Base-by-base conservation (phyloP, 2,113 vertebrate genomes). In the Erythrolamprus reginae region DNA sequence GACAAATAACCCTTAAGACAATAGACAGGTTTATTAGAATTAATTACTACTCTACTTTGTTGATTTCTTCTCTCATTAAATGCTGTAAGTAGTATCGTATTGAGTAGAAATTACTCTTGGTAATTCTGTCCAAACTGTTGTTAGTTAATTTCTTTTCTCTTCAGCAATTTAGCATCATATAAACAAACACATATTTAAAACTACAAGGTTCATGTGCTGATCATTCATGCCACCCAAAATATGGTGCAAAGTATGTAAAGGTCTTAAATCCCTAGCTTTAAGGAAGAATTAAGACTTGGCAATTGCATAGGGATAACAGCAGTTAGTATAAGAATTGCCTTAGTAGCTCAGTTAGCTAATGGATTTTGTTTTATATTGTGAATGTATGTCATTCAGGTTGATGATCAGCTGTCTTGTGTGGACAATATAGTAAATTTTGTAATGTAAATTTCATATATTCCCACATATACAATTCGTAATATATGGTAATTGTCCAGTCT, bases 11-110 rank as follows among this genome's bases (percentile, higher is more conserved):
- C 70, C 55, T 92, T 85, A 88, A 88, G 77, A 88, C 48, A 70
- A 90, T 50, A 90, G 88, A 88, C 87, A 85, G 33, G 38, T 92
- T 85, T 92, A 92, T 92, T 88, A 88, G 89, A 90, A 92, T 92
- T 92, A 92, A 92, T 92, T 90, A 90, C 56, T 88, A 50, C 56
- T 90, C 86, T 90, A 42, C 65, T 56, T 88, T 55, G 84, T 88
- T 92, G 53, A 90, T 88, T 92, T 88, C 53, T 89, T 92, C n/a
- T 28, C 84, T 26, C 9, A 45, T 53, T 83, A 92, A 58, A 13
- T 33, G 51, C 17, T 88, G 21, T 85, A 89, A 58, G 47, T n/a
- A 50, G 65, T 83, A 38, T 58, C 26, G 56, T 87, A 89, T 33
- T n/a, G 53, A 91, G 24, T 28, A 47, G 61, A 91, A 88, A 88